Conservation (phyloP, 2,888 invertebrate genomes). For the Cybosia mesomella region DNA sequence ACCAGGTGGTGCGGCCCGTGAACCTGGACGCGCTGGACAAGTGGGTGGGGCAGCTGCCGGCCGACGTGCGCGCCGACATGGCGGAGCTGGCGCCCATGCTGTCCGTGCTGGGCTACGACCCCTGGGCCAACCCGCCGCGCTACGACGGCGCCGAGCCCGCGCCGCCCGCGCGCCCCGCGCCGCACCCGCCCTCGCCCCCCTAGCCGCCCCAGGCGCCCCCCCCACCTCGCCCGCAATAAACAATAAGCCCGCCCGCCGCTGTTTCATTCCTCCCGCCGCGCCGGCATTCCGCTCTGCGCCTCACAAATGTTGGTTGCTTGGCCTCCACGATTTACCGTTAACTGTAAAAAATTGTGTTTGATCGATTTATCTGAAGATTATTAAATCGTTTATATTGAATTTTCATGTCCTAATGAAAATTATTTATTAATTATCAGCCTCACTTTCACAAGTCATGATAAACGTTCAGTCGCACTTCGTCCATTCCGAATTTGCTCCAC, state of each 20-base stretch:
- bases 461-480: too few relatives aligned
- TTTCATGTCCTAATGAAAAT: too few relatives aligned
- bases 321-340: too few relatives aligned
- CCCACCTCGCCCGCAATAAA: conserved; percentile 36
- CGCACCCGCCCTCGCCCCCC: conserved; percentile 39
- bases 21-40: conserved; percentile 98
- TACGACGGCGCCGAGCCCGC: conserved; percentile 88
- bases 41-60: conserved; percentile 96
- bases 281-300: too few relatives aligned
- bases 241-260: conserved; percentile 16
- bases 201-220: conserved; percentile 24
- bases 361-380: too few relatives aligned
- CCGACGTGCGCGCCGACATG: conserved; percentile 97
- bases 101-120: conserved; percentile 97
- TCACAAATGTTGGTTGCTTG: too few relatives aligned
- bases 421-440: too few relatives aligned
- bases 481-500: too few relatives aligned
- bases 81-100: conserved; percentile 98
- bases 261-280: conserved; percentile 70
- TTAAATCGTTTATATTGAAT: too few relatives aligned
- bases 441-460: too few relatives aligned
- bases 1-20: conserved; percentile 99
- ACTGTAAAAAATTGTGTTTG: too few relatives aligned
- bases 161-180: conserved; percentile 44
- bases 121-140: conserved; percentile 97